phyloP scores from a whole-genome alignment of 1,140 invertebrate genomes.

The Kradibia gibbosae region DNA sequence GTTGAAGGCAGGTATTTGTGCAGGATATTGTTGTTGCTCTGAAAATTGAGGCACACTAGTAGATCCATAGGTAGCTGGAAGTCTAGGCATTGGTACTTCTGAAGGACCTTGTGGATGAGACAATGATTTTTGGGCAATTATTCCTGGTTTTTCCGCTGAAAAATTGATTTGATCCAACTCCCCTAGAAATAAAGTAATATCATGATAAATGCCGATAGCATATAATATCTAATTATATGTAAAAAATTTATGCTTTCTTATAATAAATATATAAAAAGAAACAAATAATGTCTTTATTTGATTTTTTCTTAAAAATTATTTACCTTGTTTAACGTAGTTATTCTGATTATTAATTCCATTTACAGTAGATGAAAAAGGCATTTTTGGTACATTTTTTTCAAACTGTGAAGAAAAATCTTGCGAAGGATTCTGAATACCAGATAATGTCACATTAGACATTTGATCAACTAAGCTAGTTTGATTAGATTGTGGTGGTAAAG shows the following conservation, averaged over 20 bases:
- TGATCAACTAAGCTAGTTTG: slow-evolving; percentile 59
- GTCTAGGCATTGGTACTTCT: slow-evolving; percentile 52
- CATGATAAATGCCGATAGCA: too few relatives aligned
- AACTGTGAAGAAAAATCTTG: slow-evolving; percentile 23
- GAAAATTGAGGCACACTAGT: slow-evolving; percentile 29
- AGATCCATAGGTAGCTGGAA: slow-evolving; percentile 53
- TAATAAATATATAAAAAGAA: neutral
- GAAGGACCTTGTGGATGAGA: slow-evolving; percentile 53
- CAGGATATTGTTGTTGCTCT: slow-evolving; percentile 41
- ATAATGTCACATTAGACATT: slow-evolving; percentile 59
- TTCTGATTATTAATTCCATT: slow-evolving; percentile 58
- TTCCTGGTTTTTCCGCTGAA: slow-evolving; percentile 52
- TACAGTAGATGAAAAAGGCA: slow-evolving; percentile 51
- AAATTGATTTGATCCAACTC: slow-evolving; percentile 52
- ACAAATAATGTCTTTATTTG: too few relatives aligned
- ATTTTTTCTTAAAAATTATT: too few relatives aligned
- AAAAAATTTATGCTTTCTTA: neutral
- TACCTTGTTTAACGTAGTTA: slow-evolving; percentile 51
- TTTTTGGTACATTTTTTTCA: slow-evolving; percentile 49
- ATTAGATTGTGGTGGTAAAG: slow-evolving; percentile 50
- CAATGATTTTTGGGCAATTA: slow-evolving; percentile 57
- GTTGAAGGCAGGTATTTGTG: slow-evolving; percentile 32
- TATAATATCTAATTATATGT: neutral
- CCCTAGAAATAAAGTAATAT: slow-evolving; percentile 22
- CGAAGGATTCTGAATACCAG: slow-evolving; percentile 53